These are phyloP conservation scores for Vandiemenella viatica DNA, from an alignment of 2,888 invertebrate species.

Conservation along the genomic window DNA sequence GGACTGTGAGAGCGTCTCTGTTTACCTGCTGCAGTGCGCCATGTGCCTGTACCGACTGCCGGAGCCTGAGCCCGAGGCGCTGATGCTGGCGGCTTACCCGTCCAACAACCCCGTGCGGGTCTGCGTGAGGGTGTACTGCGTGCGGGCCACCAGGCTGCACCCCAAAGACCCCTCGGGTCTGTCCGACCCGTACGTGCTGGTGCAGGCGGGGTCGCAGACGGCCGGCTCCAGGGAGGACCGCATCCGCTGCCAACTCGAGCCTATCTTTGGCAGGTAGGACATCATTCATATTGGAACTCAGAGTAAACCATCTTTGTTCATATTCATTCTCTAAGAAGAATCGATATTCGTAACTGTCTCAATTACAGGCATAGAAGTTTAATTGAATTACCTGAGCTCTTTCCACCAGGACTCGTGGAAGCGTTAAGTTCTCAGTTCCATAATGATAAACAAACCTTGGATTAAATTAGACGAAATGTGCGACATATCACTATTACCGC, in stretches of 20 bases:
- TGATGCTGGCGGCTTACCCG: slow-evolving; percentile 31
- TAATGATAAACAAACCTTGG: no score
- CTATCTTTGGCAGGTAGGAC: slow-evolving; percentile 62
- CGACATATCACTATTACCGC: no score
- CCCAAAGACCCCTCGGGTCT: slow-evolving; percentile 54
- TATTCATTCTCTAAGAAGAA: no score
- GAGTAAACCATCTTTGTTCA: no score
- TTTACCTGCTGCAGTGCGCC: no score
- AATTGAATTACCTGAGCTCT: no score
- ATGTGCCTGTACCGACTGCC: neutral
- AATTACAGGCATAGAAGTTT: no score
- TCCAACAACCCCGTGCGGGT: slow-evolving; percentile 40
- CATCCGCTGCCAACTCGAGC: slow-evolving; percentile 58
- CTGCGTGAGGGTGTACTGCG: slow-evolving; percentile 58
- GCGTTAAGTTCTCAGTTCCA: no score
- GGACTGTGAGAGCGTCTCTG: no score
- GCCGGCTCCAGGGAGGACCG: slow-evolving; percentile 53
- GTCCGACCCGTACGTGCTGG: slow-evolving; percentile 62
- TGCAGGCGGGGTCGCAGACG: slow-evolving; percentile 46
- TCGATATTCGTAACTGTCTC: no score
- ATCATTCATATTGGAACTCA: neutral
- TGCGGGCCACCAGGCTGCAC: slow-evolving; percentile 53
- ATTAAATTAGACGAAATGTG: no score
- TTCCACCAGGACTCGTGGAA: no score
- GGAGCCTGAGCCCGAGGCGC: neutral